Base-by-base conservation (phyloP, 2,888 invertebrate species). In the Plutella xylostella region DNA sequence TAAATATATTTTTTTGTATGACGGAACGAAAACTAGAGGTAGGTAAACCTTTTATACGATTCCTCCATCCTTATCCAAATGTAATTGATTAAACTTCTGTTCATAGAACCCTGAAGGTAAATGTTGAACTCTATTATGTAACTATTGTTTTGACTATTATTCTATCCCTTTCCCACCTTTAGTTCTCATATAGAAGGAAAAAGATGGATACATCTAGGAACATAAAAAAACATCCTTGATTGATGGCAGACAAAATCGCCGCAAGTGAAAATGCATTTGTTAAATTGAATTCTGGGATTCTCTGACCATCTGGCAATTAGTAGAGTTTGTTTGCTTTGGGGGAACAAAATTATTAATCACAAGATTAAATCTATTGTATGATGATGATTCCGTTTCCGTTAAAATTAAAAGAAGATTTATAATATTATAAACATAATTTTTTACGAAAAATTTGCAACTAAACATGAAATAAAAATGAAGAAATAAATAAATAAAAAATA, bases 251-350 rank as follows among this genome's bases (percentile, higher is more conserved):
- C 50, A 49, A 55, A 60, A 61, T 49, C 54, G 63, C 65, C 63
- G 58, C 60, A 49, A 70, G 63, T 57, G 58, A 59, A 58, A 61
- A 62, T 51, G 43, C 34, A 20, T 41, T 51, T 55, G 45, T 34
- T 62, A 61, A 67, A 72, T 72, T 72, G 57, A 69, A 67, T 70
- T 66, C 61, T 54, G 58, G 56, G 47, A 64, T 60, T 59, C 53
- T 49, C 53, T 55, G 51, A 52, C 61, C 56, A 52, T 52, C 50
- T 53, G 45, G 51, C 61, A 60, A 65, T 71, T 65, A 63, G 55
- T 48, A 46, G 40, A 53, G 57, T 54, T 58, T 72, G 65, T 73
- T 72, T 72, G 61, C 66, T 56, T 63, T 61, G 51, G 53, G 51
- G 53, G 58, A 45, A 53, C 53, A 54, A 54, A 57, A 55, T n/a